Conservation (phyloP, 2,888 invertebrate species). For the Exocentrus adspersus region DNA sequence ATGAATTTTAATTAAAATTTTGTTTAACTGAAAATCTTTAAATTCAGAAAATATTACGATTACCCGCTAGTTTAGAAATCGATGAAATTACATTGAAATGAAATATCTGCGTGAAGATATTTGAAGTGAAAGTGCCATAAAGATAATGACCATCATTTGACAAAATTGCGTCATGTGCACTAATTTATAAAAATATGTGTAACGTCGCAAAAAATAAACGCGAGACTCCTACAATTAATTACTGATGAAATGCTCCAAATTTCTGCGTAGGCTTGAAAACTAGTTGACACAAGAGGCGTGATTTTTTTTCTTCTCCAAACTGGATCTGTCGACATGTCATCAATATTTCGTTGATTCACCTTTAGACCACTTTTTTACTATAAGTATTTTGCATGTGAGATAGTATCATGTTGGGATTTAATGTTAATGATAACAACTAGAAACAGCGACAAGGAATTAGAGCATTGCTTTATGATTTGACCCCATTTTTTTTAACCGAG, state of each 20-base stretch:
- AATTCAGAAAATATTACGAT: too few species aligned
- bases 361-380: neutral
- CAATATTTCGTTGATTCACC: neutral
- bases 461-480: too few species aligned
- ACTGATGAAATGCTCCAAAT: neutral
- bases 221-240: neutral
- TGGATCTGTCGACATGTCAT: neutral
- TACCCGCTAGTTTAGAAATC: neutral
- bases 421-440: too few species aligned
- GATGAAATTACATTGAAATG: neutral
- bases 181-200: conserved; percentile 1
- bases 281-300: neutral
- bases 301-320: neutral
- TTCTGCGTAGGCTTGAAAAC: neutral
- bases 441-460: too few species aligned
- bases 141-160: neutral
- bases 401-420: too few species aligned
- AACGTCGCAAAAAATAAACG: neutral
- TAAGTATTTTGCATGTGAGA: too few species aligned
- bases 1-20: too few species aligned
- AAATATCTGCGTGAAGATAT: neutral
- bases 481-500: too few species aligned
- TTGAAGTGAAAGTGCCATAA: neutral
- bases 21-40: too few species aligned
- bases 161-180: neutral